Conservation (phyloP, 1,140 invertebrate species). For the Drosophila truncata region DNA sequence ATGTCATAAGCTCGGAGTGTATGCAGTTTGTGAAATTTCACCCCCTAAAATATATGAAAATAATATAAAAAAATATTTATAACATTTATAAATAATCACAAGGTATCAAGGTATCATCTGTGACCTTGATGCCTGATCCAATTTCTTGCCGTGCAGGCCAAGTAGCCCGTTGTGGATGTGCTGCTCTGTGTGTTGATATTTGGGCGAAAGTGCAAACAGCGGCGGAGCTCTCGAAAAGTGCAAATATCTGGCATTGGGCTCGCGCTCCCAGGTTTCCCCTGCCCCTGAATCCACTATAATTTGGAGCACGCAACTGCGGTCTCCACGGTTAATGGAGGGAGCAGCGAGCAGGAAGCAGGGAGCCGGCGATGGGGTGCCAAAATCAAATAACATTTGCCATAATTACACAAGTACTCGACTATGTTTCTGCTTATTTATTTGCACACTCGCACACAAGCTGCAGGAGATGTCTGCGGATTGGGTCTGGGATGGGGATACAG, state of each 20-base stretch:
- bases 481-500: slow-evolving; percentile 12
- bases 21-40: slow-evolving; percentile 16
- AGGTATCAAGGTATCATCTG: too few species aligned
- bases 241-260: slow-evolving; percentile 43
- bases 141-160: slow-evolving; percentile 17
- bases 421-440: slow-evolving; percentile 61
- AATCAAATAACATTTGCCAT: slow-evolving; percentile 65
- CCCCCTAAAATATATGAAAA: not conserved
- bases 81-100: too few species aligned
- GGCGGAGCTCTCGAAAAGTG: slow-evolving; percentile 53
- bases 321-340: not conserved
- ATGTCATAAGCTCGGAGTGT: slow-evolving; percentile 43
- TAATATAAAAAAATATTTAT: too few species aligned
- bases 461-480: slow-evolving; percentile 30
- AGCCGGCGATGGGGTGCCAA: slow-evolving; percentile 20
- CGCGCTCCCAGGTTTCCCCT: slow-evolving; percentile 11
- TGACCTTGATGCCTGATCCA: not conserved
- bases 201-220: slow-evolving; percentile 62
- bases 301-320: slow-evolving; percentile 48
- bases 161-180: not conserved
- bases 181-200: slow-evolving; percentile 29
- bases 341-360: not conserved
- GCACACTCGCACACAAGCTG: slow-evolving; percentile 18
- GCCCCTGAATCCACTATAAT: slow-evolving; percentile 24
- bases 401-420: slow-evolving; percentile 67